Percentiles rank a stretch among this genome's conserved stretches.
These are phyloP conservation scores for Cecidostiba fungosa DNA, from an alignment of 2,888 invertebrate species.

Conservation along the genomic window DNA sequence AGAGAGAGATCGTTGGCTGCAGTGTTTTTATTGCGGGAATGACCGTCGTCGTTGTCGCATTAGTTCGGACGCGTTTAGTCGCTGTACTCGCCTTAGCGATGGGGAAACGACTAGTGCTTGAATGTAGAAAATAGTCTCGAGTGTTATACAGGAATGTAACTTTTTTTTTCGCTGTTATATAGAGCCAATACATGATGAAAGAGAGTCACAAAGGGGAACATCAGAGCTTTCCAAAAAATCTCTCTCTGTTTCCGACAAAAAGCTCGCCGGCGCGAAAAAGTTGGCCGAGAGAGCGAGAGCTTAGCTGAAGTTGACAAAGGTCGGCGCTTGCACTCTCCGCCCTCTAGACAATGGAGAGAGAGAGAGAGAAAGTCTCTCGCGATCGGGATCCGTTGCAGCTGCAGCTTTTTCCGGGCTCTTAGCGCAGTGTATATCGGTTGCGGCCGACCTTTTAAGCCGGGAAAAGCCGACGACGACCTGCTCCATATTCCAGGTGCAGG, in stretches of 20 bases:
- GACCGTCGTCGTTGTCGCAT: constrained; percentile 58
- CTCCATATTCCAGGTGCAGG: constrained; percentile 27
- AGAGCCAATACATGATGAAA: background rate
- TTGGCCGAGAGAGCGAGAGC: background rate
- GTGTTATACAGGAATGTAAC: background rate
- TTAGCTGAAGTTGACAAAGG: constrained; percentile 52
- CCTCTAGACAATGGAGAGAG: background rate
- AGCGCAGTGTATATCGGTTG: constrained; percentile 21
- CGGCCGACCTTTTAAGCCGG: constrained; percentile 52
- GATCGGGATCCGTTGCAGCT: constrained; percentile 2
- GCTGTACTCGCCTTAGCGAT: background rate
- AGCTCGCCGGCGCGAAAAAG: constrained; percentile 4
- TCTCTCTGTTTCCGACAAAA: background rate
- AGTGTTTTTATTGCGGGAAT: constrained; percentile 61
- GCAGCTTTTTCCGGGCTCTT: constrained; percentile 40
- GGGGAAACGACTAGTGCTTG: background rate
- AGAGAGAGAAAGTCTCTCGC: background rate
- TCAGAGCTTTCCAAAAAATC: background rate
- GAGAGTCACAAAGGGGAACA: background rate
- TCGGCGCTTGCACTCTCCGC: constrained; percentile 34
- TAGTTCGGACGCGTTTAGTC: constrained; percentile 44
- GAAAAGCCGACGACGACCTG: constrained; percentile 54
- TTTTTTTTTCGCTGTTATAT: background rate
- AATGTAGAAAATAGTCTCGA: background rate
- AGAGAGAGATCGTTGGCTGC: constrained; percentile 29